Percentiles rank a stretch among this genome's conserved stretches.
These are phyloP conservation scores for Haplotaxodon microlepis DNA, from an alignment of 2,113 vertebrate species.

Conservation along the genomic window DNA sequence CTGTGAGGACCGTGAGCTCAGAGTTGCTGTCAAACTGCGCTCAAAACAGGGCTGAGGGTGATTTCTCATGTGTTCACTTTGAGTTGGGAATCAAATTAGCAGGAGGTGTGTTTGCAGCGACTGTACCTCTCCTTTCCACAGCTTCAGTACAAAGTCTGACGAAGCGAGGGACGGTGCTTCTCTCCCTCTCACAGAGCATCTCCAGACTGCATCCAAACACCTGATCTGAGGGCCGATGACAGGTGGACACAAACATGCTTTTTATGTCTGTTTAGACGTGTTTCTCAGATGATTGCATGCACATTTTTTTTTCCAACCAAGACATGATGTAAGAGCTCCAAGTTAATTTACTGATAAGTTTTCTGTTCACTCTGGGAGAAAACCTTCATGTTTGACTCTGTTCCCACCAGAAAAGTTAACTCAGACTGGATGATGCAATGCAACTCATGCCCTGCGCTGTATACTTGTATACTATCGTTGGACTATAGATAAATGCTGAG, in stretches of 20 bases:
- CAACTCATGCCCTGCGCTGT: not conserved
- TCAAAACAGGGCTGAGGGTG: not conserved
- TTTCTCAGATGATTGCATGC: not conserved
- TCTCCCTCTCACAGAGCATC: constrained; percentile 84
- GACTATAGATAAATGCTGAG: constrained; percentile 14
- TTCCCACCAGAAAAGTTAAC: constrained; percentile 26
- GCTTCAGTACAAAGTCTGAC: constrained; percentile 81
- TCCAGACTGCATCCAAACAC: constrained; percentile 88
- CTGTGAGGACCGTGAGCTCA: not conserved
- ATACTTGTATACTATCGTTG: not conserved
- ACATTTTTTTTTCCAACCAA: not conserved
- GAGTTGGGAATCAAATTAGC: not conserved
- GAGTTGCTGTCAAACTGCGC: not conserved
- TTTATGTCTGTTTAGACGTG: not conserved
- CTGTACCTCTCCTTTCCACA: constrained; percentile 82
- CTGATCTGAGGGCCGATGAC: constrained; percentile 75
- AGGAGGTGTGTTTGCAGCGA: not conserved
- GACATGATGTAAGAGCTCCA: constrained; percentile 31
- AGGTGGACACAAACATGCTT: constrained; percentile 9
- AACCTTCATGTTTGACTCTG: constrained; percentile 1
- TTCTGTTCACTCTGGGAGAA: constrained; percentile 3
- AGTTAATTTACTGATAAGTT: constrained; percentile 6
- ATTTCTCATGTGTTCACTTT: not conserved
- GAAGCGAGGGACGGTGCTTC: constrained; percentile 79
- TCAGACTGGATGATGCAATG: constrained; percentile 49